These are phyloP conservation scores for Perizoma affinitatum DNA, from an alignment of 2,888 invertebrate species.

Conservation along the genomic window DNA sequence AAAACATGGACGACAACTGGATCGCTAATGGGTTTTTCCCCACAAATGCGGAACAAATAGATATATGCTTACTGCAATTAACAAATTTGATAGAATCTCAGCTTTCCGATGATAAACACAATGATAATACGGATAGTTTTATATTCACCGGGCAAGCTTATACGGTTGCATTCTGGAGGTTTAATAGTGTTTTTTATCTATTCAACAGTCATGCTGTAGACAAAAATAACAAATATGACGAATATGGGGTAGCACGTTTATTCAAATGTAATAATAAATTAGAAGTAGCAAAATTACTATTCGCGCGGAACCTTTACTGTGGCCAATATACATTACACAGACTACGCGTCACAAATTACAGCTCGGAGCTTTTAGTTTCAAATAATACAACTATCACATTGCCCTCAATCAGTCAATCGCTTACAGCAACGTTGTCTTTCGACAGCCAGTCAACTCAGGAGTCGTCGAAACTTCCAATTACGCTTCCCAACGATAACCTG, in stretches of 20 bases:
- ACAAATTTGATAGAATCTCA: too few species aligned
- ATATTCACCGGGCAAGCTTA: not conserved
- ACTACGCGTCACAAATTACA: not conserved
- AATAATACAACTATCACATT: too few species aligned
- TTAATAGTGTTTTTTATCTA: not conserved
- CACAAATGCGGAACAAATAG: not conserved
- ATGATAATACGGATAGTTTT: not conserved
- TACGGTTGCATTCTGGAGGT: not conserved
- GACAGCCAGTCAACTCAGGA: too few species aligned
- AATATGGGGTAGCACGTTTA: too few species aligned
- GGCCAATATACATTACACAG: not conserved
- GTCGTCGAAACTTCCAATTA: too few species aligned
- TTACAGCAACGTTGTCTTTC: too few species aligned
- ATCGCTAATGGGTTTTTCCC: too few species aligned
- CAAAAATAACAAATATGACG: not conserved
- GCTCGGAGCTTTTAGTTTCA: not conserved
- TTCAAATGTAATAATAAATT: too few species aligned
- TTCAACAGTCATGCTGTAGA: not conserved
- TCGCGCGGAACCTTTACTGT: not conserved
- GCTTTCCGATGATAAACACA: not conserved
- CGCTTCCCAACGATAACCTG: too few species aligned
- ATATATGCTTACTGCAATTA: not conserved
- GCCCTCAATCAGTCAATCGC: too few species aligned
- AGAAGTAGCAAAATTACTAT: not conserved
- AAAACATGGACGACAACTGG: too few species aligned